Evolutionary conservation across 2,113 vertebrate genomes (phyloP), one percentile per base, ranked within the genome.

Genomic region (Brachyhypopomus gauderio): DNA sequence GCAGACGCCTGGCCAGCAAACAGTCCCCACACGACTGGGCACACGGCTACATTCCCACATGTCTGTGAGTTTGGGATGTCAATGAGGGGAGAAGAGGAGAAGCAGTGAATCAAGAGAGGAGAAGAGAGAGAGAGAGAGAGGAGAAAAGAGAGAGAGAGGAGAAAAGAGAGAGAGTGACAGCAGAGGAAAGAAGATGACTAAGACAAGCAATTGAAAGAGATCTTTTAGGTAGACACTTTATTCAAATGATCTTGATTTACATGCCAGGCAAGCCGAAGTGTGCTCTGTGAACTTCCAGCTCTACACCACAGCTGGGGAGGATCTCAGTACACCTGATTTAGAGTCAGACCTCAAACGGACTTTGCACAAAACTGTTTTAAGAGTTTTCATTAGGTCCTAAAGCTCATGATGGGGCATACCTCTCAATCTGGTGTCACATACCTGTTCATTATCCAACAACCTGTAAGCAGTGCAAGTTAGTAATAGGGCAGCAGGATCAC

Each of bases 1-100:
- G 72, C 22, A 38, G 27, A 41, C 38, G 11, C 19, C 69, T 58
- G 60, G 56, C 75, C 48, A 30, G 58, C 17, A 3, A 36, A 62
- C 73, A 9, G n/a, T 81, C 72, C 63, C 75, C 41, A 79, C 36
- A 62, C 48, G 34, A 71, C 62, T 62, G 52, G 41, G 72, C 30
- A 52, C 11, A 71, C 9, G 12, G 52, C 64, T 20, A 36, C 25
- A n/a, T 20, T 34, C 64, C 60, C 5, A 4, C 34, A 11, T n/a
- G 22, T 36, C 72, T 36, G 19, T 34, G 66, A 55, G 22, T 36
- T 52, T 12, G 5, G 16, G 17, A 38, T 6, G 4, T 41, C 19
- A 56, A 22, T 22, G 9, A 52, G 11, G 19, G 5, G 48, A 58
- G 38, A 11, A 11, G 45, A 14, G 45, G 9, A 14, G 12, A 12